Percentiles rank a stretch among this genome's conserved stretches.
Conservation (phyloP, 2,113 vertebrate species). For the Heteronetta atricapilla region DNA sequence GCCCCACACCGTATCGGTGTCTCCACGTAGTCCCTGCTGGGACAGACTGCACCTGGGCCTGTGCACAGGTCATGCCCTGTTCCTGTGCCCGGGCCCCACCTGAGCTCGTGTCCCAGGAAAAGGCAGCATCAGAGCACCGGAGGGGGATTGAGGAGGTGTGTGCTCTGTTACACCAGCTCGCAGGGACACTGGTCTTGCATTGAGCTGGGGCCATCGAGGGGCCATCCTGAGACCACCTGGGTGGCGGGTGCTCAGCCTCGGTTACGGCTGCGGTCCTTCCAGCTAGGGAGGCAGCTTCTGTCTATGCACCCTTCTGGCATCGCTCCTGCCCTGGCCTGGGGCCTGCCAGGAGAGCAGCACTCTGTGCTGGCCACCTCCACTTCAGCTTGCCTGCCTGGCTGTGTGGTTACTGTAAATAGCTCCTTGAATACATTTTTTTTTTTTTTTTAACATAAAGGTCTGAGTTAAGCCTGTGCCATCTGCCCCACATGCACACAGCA, state of each 20-base stretch:
- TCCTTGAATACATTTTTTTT: constrained; percentile 28
- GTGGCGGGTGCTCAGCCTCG: neutral
- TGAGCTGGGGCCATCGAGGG: neutral
- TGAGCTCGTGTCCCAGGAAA: neutral
- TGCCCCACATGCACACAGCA: fast-evolving
- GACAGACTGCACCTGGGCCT: neutral
- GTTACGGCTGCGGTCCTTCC: fast-evolving
- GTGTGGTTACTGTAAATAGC: neutral
- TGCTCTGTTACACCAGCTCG: neutral
- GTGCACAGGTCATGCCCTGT: too few relatives aligned
- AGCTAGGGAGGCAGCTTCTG: neutral
- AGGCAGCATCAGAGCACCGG: fast-evolving
- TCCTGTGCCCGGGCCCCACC: neutral
- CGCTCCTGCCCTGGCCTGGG: neutral
- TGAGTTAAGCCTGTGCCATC: neutral
- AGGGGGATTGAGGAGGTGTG: neutral
- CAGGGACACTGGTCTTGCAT: neutral
- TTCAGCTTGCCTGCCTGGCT: fast-evolving
- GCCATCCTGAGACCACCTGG: fast-evolving
- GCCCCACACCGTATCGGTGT: neutral
- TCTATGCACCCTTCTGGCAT: fast-evolving
- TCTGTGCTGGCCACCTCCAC: fast-evolving
- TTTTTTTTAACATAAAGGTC: neutral
- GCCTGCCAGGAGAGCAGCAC: fast-evolving
- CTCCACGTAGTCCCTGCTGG: neutral